Evolutionary conservation across 2,888 invertebrate species (phyloP), one percentile per base, ranked within the genome.

Genomic region (Agrilus cyanescens): DNA sequence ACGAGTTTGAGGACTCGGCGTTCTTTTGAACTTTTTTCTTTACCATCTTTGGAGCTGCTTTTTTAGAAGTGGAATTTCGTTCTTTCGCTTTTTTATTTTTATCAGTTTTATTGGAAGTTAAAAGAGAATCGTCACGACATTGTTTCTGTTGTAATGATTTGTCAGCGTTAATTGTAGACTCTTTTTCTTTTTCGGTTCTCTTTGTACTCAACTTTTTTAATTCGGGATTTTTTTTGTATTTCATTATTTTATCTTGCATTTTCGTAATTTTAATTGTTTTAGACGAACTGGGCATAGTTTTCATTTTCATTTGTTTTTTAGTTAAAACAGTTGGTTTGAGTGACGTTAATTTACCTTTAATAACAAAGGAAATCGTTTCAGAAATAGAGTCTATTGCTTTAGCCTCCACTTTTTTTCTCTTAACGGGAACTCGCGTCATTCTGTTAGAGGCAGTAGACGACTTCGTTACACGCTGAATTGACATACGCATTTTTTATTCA

Each of bases 251-350:
- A 12, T 29, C 37, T 32, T 44, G 41, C 12, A 68, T 61, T 52
- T 69, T 69, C 49, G 65, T 68, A n/a, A 67, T 68, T 55, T 70
- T 69, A 50, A 69, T 69, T 45, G 61, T 63, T 32, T 70, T 65
- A 44, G 37, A 41, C 50, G 40, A 53, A 53, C 36, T 52, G 48
- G 5, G 41, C 41, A 42, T 53, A 49, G 7, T 50, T 50, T 48
- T 48, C 48, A 30, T 32, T 37, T 35, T 49, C 42, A 41, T 54
- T 57, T 16, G 42, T 53, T 33, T 54, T 46, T 43, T 55, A 39
- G 43, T 39, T 47, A 38, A 45, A 33, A 50, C 46, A 31, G 51
- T 54, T 12, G 43, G 15, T 48, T 61, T 59, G 12, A 61, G 56
- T 3, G 62, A 62, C 3, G 62, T 60, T 18, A 63, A 45, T 52